phyloP scores from a whole-genome alignment of 2,888 invertebrate genomes.

The Acrobasis consociella region DNA sequence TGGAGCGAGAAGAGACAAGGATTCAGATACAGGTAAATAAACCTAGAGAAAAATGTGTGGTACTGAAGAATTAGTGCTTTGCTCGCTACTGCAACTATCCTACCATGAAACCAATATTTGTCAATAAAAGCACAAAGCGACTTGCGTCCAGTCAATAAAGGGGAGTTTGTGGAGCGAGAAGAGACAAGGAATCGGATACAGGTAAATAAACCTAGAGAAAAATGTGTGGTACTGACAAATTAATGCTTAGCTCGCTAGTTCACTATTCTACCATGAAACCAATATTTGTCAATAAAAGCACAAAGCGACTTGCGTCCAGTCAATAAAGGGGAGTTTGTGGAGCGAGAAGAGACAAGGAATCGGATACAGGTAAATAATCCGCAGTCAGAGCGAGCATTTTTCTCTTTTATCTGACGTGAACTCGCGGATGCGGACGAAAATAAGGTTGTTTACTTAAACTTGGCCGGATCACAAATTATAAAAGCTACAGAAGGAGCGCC shows the following conservation, averaged over 20 bases:
- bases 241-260: no score
- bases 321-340: slow-evolving; percentile 74
- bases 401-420: slow-evolving; percentile 56
- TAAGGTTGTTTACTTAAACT: slow-evolving; percentile 47
- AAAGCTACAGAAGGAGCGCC: not conserved
- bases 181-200: slow-evolving; percentile 78
- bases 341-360: slow-evolving; percentile 79
- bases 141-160: slow-evolving; percentile 56
- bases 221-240: slow-evolving; percentile 37
- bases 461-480: not conserved
- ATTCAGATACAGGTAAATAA: slow-evolving; percentile 77
- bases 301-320: not conserved
- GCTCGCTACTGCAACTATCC: no score
- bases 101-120: not conserved
- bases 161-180: slow-evolving; percentile 73
- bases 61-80: no score
- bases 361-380: slow-evolving; percentile 76
- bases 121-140: not conserved
- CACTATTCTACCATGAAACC: no score
- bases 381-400: slow-evolving; percentile 62
- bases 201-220: slow-evolving; percentile 71
- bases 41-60: slow-evolving; percentile 52
- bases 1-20: slow-evolving; percentile 79
- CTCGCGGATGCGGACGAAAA: slow-evolving; percentile 49
- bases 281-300: not conserved